Evolutionary conservation across 2,113 vertebrate species (phyloP), one percentile per base, ranked within the genome.

Genomic region (Tichodroma muraria): DNA sequence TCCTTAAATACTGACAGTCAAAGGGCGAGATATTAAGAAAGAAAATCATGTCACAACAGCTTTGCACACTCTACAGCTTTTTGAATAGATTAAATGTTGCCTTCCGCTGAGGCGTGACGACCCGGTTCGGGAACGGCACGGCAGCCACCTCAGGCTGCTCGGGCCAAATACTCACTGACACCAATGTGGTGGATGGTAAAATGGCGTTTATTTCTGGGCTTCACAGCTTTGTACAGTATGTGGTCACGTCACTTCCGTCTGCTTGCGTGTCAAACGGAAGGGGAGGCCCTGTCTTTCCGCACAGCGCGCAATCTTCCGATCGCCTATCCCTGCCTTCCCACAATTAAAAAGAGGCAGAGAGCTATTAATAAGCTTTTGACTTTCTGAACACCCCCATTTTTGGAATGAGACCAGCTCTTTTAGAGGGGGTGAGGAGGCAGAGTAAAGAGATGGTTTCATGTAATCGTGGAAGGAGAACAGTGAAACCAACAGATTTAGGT

Each of bases 311-410:
- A n/a, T n/a, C n/a, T n/a, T n/a, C n/a, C n/a, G n/a, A n/a, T n/a
- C n/a, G n/a, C n/a, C n/a, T n/a, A n/a, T n/a, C n/a, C n/a, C n/a
- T n/a, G n/a, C n/a, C n/a, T n/a, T n/a, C n/a, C n/a, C n/a, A n/a
- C n/a, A n/a, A n/a, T n/a, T n/a, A 85, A 82, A 87, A 78, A 80
- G 84, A 76, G 56, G 56, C 89, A 52, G 78, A n/a, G 93, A 37
- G 57, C 70, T 93, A 82, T 95, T 96, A 93, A 96, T 91, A 95
- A 87, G 70, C 84, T 63, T 87, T 81, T 85, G 73, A 84, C 56
- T 87, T 91, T 44, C 60, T 81, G 44, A 89, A 54, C 81, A 40
- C 72, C 75, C 84, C 56, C 84, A 78, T 49, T 61, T 72, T 75
- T 76, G 82, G 54, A 89, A 52, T 19, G 19, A 76, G 70, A 79